Conservation (phyloP, 1,140 invertebrate species). For the Fopius arisanus region DNA sequence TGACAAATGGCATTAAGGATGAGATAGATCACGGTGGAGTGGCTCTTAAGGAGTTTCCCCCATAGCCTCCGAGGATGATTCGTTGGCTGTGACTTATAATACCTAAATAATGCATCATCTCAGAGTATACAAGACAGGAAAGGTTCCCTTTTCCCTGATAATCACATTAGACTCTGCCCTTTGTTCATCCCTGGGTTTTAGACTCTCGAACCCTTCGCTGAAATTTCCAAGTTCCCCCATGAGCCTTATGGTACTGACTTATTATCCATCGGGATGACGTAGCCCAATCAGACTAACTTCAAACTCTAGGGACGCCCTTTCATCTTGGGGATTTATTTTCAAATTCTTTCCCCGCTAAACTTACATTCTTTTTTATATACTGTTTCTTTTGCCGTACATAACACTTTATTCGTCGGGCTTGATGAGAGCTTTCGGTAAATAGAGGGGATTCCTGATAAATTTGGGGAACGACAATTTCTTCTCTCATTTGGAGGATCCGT, state of each 20-base stretch:
- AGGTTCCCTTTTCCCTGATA: background rate
- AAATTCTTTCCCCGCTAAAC: background rate
- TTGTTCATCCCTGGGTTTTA: background rate
- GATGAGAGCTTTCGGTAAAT: no score
- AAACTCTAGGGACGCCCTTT: background rate
- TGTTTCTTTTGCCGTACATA: background rate
- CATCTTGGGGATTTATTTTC: background rate
- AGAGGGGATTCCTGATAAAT: no score
- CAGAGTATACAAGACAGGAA: background rate
- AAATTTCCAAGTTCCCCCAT: background rate
- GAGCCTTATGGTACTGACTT: background rate
- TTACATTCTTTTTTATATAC: background rate
- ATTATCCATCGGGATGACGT: background rate
- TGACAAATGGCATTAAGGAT: background rate
- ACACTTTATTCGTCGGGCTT: background rate
- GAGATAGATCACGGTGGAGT: background rate
- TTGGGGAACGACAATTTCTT: no score
- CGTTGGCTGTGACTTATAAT: background rate
- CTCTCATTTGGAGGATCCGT: no score
- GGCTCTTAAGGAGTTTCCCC: background rate
- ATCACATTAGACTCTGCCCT: background rate
- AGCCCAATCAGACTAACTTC: background rate
- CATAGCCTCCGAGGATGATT: background rate
- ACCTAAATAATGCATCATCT: constrained; percentile 3
- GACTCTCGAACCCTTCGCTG: background rate